phyloP scores from a whole-genome alignment of 2,113 vertebrate genomes.

The Corythornis cristatus region DNA sequence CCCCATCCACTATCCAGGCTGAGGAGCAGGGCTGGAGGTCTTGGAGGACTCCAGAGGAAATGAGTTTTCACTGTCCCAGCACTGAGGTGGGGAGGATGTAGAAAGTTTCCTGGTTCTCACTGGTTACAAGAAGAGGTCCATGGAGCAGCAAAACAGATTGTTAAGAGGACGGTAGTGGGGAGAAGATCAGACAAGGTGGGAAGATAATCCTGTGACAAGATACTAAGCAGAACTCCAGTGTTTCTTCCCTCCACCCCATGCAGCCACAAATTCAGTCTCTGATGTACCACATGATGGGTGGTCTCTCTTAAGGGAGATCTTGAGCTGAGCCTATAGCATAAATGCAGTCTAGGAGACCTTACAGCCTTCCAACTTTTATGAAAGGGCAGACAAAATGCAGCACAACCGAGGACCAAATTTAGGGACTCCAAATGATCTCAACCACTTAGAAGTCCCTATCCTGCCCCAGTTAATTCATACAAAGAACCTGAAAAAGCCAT shows the following conservation, averaged over 20 bases:
- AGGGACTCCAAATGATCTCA: neutral
- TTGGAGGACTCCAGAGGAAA: neutral
- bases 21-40: neutral
- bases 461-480: neutral
- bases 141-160: fast-evolving
- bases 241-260: neutral
- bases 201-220: neutral
- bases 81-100: neutral
- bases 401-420: neutral
- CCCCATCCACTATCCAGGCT: neutral
- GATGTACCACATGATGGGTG: fast-evolving
- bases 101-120: neutral
- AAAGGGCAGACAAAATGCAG: neutral
- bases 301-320: neutral
- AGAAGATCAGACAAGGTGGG: neutral
- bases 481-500: neutral
- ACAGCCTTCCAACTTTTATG: neutral
- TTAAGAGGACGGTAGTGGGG: neutral
- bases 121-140: neutral
- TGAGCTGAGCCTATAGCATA: fast-evolving
- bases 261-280: neutral
- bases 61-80: neutral
- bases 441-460: neutral
- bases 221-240: neutral
- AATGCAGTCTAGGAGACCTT: too few relatives aligned